phyloP scores from a whole-genome alignment of 2,113 vertebrate species.

The Oxyura jamaicensis region DNA sequence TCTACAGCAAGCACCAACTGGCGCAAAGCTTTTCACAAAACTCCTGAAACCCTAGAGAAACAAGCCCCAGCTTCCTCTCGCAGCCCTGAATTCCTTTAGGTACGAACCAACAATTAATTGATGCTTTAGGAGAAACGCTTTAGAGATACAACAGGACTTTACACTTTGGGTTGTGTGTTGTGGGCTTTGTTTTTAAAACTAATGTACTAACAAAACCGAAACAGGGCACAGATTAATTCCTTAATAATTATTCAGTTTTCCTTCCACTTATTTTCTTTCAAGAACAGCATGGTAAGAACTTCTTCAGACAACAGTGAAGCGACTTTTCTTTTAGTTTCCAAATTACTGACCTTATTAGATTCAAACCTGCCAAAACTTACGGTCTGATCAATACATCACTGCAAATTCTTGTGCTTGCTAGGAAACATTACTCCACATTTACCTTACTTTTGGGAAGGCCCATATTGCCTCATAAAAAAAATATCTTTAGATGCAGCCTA shows the following conservation, averaged over 20 bases:
- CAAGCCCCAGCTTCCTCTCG: background rate
- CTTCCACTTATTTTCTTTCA: background rate
- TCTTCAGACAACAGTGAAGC: background rate
- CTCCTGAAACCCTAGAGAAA: background rate
- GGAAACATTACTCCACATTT: background rate
- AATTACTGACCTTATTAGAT: background rate
- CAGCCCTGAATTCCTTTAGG: background rate
- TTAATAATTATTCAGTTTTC: background rate
- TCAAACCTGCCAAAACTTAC: background rate
- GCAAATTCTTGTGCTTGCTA: background rate
- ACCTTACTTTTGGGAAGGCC: background rate
- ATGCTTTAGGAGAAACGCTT: background rate
- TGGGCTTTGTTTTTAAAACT: background rate
- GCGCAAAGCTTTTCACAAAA: background rate
- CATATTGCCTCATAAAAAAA: background rate
- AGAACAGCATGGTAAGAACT: background rate
- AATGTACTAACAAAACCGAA: background rate
- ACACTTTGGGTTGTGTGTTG: background rate
- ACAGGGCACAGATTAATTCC: background rate
- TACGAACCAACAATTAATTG: background rate
- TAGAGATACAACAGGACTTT: background rate
- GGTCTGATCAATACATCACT: background rate
- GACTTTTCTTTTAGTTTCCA: background rate
- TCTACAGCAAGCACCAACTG: fast-evolving
- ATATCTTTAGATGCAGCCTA: background rate